Percentiles rank a stretch among this genome's conserved stretches.
Conservation (phyloP, 2,888 invertebrate genomes). For the Agrilus mali region DNA sequence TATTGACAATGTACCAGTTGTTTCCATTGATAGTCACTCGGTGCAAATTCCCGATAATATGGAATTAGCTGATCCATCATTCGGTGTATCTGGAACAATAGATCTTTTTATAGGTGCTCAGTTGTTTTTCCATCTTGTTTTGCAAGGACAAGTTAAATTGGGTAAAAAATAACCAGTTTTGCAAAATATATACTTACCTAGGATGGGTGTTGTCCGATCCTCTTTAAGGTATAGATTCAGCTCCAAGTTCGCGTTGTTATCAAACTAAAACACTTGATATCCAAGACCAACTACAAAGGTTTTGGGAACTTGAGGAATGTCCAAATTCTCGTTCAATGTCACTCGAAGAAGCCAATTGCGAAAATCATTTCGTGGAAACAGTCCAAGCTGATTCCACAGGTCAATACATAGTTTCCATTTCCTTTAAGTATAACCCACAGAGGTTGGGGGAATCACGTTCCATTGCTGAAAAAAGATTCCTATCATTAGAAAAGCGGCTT, state of each 20-base stretch:
- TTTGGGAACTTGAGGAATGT: conserved; percentile 4
- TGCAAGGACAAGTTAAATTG: background rate
- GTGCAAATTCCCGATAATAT: conserved; percentile 3
- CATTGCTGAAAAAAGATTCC: background rate
- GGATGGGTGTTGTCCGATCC: conserved; percentile 4
- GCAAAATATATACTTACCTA: conserved; percentile 4
- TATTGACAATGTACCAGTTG: background rate
- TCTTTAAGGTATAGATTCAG: background rate
- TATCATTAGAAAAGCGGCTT: conserved; percentile 2
- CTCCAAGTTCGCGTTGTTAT: background rate
- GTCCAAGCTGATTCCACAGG: background rate
- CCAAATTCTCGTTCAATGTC: background rate
- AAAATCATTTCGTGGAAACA: conserved; percentile 5
- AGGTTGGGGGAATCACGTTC: conserved; percentile 2
- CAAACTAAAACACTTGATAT: background rate
- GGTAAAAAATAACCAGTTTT: background rate
- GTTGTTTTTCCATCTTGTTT: too few species aligned
- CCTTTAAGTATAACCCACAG: conserved; percentile 1
- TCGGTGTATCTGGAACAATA: conserved; percentile 1
- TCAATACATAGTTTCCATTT: conserved; percentile 1
- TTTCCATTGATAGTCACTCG: background rate
- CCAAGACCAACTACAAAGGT: background rate
- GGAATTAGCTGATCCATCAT: conserved; percentile 1
- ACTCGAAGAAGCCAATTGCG: conserved; percentile 3
- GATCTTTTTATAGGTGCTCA: conserved; percentile 6